Evolutionary conservation across 2,797 vertebrate genomes (phyloP).

Genomic region (Lacerta bilineata): DNA sequence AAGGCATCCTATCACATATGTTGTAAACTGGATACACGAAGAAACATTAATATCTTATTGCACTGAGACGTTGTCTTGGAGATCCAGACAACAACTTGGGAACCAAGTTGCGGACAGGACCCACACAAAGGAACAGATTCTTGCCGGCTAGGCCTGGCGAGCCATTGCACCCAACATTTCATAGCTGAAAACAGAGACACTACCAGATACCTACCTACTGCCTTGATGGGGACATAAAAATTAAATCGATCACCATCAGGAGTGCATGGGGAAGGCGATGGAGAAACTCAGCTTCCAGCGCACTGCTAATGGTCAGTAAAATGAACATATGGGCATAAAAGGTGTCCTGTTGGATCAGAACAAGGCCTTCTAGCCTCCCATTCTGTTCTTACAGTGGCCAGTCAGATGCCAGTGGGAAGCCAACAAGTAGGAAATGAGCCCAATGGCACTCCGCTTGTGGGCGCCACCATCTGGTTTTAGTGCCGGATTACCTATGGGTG

Average conservation of each 20-base stretch:
- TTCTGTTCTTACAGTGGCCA: too few species aligned
- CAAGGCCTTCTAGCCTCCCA: too few species aligned
- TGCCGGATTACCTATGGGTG: too few species aligned
- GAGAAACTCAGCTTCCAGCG: neutral
- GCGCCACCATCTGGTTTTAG: too few species aligned
- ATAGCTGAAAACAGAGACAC: neutral
- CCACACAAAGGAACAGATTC: neutral
- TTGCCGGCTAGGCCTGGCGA: neutral
- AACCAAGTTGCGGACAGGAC: neutral
- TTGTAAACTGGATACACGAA: slow-evolving; percentile 29
- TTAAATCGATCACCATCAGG: neutral
- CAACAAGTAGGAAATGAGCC: too few species aligned
- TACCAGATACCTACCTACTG: neutral
- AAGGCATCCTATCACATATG: slow-evolving; percentile 22
- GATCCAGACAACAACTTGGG: neutral
- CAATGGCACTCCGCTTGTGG: too few species aligned
- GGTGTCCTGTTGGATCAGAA: too few species aligned
- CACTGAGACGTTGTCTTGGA: neutral
- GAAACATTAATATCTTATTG: slow-evolving; percentile 13
- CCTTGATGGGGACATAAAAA: neutral
- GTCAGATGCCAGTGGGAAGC: too few species aligned
- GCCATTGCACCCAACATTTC: too few species aligned
- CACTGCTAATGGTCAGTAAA: neutral
- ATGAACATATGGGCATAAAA: neutral
- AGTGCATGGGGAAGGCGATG: neutral